These are phyloP conservation scores for Gordius sp. DNA, from an alignment of 2,888 invertebrate genomes.

Conservation along the genomic window DNA sequence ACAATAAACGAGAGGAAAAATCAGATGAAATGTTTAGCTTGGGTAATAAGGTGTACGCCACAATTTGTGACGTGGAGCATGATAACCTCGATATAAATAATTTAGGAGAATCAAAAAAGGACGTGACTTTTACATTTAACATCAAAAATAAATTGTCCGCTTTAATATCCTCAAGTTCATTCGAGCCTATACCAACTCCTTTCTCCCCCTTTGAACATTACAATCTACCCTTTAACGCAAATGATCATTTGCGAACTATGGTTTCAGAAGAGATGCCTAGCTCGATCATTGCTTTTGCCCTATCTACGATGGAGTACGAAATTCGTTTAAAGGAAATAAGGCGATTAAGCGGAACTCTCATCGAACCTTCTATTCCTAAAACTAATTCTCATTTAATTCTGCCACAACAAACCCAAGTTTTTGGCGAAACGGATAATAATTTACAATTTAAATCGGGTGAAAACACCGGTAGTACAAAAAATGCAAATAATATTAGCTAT, in stretches of 20 bases:
- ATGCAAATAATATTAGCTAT: not conserved
- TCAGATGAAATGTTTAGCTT: too few relatives aligned
- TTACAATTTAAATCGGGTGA: too few relatives aligned
- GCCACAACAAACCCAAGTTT: not conserved
- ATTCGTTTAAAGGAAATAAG: slow-evolving; percentile 21
- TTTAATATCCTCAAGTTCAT: not conserved
- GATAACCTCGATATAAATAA: too few relatives aligned
- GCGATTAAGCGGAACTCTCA: not conserved
- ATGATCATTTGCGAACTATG: slow-evolving; percentile 32
- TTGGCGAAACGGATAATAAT: too few relatives aligned
- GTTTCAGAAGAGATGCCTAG: slow-evolving; percentile 54
- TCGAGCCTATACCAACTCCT: slow-evolving; percentile 21
- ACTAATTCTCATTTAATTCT: not conserved
- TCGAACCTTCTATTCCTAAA: not conserved
- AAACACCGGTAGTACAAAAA: not conserved
- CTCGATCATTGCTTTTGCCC: slow-evolving; percentile 54
- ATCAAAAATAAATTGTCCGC: not conserved
- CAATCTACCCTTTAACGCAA: slow-evolving; percentile 32
- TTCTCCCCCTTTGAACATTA: slow-evolving; percentile 41
- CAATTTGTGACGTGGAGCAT: too few relatives aligned
- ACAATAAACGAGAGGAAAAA: too few relatives aligned
- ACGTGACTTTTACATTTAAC: too few relatives aligned
- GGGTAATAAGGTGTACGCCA: too few relatives aligned
- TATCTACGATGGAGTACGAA: slow-evolving; percentile 46
- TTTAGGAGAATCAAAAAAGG: too few relatives aligned